phyloP scores from a whole-genome alignment of 2,113 vertebrate genomes.

The Lethenteron reissneri region DNA sequence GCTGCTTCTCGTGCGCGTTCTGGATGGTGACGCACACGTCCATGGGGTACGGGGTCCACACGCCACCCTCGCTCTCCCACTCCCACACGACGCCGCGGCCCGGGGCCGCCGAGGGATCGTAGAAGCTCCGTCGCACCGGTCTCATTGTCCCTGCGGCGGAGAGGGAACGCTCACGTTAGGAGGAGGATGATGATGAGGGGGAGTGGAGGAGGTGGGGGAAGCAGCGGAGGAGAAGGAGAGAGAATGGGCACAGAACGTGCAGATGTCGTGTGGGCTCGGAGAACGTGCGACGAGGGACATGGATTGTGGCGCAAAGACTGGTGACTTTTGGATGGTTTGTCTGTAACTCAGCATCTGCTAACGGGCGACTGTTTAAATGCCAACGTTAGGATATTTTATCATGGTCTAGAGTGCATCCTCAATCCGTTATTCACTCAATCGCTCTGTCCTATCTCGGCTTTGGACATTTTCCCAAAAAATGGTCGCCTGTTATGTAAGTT shows the following conservation, averaged over 20 bases:
- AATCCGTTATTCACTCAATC: no score
- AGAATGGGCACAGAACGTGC: neutral
- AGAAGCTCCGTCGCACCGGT: conserved; percentile 72
- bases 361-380: no score
- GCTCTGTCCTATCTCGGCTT: no score
- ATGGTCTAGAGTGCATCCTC: no score
- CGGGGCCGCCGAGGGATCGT: conserved; percentile 69
- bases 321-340: no score
- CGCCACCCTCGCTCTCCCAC: conserved; percentile 70
- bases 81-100: conserved; percentile 95
- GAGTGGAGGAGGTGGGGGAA: neutral
- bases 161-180: neutral
- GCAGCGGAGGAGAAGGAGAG: neutral
- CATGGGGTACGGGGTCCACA: conserved; percentile 89
- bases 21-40: conserved; percentile 92
- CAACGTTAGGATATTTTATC: no score
- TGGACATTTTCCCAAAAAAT: no score
- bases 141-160: conserved; percentile 55
- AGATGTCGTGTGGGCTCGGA: neutral
- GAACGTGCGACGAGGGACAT: neutral
- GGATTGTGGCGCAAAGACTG: neutral
- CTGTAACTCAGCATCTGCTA: no score
- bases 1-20: conserved; percentile 94
- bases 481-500: no score
- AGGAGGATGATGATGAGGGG: no score